phyloP scores from a whole-genome alignment of 2,797 vertebrate species.

The Aulostomus chinensis region DNA sequence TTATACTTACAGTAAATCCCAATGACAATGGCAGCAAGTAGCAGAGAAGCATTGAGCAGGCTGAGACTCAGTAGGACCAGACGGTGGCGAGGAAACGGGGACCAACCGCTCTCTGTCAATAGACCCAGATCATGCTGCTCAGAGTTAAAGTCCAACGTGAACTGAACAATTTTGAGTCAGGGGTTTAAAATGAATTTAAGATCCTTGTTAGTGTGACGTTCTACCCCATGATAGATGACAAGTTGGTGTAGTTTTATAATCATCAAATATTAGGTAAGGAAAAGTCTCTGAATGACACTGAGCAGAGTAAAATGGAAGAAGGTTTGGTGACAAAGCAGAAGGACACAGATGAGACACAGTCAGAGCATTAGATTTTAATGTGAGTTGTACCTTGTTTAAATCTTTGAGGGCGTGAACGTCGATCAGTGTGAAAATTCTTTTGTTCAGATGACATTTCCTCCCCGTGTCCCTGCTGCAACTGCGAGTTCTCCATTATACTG shows the following conservation, averaged over 20 bases:
- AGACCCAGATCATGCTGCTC: conserved; percentile 26
- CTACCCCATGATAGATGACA: neutral
- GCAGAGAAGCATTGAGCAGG: conserved; percentile 57
- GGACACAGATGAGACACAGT: neutral
- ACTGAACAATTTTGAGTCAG: neutral
- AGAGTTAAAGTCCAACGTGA: conserved; percentile 5
- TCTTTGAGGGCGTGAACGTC: neutral
- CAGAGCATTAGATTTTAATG: conserved; percentile 1
- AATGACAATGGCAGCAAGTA: conserved; percentile 53
- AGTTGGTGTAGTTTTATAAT: no score
- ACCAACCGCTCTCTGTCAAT: conserved; percentile 27
- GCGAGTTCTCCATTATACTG: conserved; percentile 36
- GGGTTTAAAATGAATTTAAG: neutral
- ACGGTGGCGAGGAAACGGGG: conserved; percentile 29
- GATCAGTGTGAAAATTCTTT: conserved; percentile 21
- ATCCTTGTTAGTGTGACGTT: neutral
- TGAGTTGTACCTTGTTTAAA: conserved; percentile 52
- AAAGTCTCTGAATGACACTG: neutral
- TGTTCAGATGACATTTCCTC: conserved; percentile 31
- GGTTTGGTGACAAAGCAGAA: neutral
- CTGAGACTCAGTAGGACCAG: conserved; percentile 51
- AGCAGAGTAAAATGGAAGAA: neutral
- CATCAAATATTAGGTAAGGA: no score
- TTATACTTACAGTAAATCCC: conserved; percentile 72
- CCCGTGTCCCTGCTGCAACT: conserved; percentile 4